Percentiles rank a stretch among this genome's conserved stretches.
Evolutionary conservation across 2,113 vertebrate species (phyloP).

Genomic region (Monopterus albus): DNA sequence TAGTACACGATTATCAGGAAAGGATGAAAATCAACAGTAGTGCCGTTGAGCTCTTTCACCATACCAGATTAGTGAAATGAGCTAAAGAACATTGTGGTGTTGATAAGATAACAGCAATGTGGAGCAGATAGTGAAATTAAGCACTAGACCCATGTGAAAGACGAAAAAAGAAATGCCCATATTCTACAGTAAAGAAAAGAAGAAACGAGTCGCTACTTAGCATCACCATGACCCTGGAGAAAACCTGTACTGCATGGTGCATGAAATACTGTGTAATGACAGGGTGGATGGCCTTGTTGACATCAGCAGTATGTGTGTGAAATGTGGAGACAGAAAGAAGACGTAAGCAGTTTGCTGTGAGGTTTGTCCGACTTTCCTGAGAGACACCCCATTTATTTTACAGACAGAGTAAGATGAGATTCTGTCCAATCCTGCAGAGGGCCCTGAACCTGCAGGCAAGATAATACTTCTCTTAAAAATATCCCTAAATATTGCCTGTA

Average conservation of each 20-base stretch:
- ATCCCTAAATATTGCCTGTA: background rate
- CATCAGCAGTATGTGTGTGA: constrained; percentile 25
- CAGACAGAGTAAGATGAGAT: background rate
- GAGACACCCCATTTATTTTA: background rate
- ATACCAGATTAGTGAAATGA: background rate
- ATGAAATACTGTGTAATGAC: constrained; percentile 15
- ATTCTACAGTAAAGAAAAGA: background rate
- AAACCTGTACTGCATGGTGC: background rate
- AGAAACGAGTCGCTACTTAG: background rate
- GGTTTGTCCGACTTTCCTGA: background rate
- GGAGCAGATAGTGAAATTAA: background rate
- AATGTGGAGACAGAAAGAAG: constrained; percentile 2
- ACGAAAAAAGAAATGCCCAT: background rate
- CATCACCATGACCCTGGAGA: too few relatives aligned
- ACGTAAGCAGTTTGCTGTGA: background rate
- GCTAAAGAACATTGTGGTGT: background rate
- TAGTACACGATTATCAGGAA: background rate
- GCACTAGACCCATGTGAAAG: background rate
- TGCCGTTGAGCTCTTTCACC: background rate
- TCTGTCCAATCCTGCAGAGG: background rate
- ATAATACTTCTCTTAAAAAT: background rate
- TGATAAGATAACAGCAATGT: background rate
- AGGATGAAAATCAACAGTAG: background rate
- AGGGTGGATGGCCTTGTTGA: constrained; percentile 31
- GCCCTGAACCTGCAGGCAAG: background rate